Base-by-base conservation (phyloP, 2,797 vertebrate genomes). In the Aldrovandia affinis region DNA sequence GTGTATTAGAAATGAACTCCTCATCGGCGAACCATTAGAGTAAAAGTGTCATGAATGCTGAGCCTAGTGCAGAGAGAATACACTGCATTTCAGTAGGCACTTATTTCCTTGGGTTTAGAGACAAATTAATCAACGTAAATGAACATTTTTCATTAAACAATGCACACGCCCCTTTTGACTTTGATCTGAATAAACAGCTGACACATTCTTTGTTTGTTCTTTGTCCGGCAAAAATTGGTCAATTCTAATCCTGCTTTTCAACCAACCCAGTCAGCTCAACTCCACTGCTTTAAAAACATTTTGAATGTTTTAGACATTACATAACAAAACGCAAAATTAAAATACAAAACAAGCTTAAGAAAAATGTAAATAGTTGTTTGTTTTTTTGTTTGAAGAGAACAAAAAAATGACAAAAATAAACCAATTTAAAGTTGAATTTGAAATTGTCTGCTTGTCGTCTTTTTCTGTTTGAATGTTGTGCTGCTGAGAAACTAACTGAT, bases 351-450 rank as follows among this genome's bases (percentile, higher is more conserved):
- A 92, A 93, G 78, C 87, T 89, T 91, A 92, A 91, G 81, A 63
- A 88, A 91, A 87, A 91, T 95, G 89, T 96, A 95, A 91, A 96
- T 96, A 96, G 92, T 94, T 93, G n/a, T n/a, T n/a, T n/a, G n/a
- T 94, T 88, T 95, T 94, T 94, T 78, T 85, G 92, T 93, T 94
- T 94, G 92, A 93, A 91, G 93, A 94, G 85, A 86, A 85, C 83
- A 93, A 93, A 93, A 95, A 94, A 92, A 47, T 68, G 61, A 90
- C 93, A 94, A 94, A 94, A 94, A 86, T 85, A 89, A 95, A 89
- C 84, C 89, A 89, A 93, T 91, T 92, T 90, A 92, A 90, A 86
- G 85, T 81, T 83, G 59, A 80, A 80, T 54, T 61, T 80, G 42
- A 42, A 87, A 88, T 39, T 80, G 44, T 65, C 30, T 80, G 86